Evolutionary conservation across 2,888 invertebrate genomes (phyloP).

Genomic region (Anaspis maculata): DNA sequence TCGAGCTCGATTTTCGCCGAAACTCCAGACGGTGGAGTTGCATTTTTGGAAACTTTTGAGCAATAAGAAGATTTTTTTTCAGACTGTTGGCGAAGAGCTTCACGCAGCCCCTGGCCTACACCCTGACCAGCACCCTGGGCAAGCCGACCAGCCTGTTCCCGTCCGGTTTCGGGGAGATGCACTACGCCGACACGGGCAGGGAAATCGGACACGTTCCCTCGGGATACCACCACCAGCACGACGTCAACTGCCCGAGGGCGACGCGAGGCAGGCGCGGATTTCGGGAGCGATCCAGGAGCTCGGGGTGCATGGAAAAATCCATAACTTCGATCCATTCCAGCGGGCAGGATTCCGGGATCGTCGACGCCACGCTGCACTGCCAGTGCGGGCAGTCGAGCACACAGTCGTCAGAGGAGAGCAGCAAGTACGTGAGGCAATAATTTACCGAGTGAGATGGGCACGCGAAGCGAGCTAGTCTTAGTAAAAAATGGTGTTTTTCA

Average conservation of each 20-base stretch:
- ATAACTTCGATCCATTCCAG: constrained; percentile 75
- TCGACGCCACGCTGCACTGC: constrained; percentile 45
- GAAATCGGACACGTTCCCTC: constrained; percentile 25
- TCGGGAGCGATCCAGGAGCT: constrained; percentile 34
- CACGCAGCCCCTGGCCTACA: constrained; percentile 33
- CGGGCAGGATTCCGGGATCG: constrained; percentile 75
- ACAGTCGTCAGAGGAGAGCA: constrained; percentile 61
- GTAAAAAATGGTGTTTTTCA: too few species aligned
- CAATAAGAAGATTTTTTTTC: too few species aligned
- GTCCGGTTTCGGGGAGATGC: constrained; percentile 39
- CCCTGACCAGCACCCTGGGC: constrained; percentile 33
- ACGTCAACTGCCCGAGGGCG: constrained; percentile 29
- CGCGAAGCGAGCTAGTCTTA: too few species aligned
- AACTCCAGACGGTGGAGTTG: too few species aligned
- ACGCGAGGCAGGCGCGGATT: constrained; percentile 18
- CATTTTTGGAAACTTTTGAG: too few species aligned
- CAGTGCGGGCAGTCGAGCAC: constrained; percentile 59
- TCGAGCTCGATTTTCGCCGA: too few species aligned
- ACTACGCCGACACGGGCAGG: constrained; percentile 37
- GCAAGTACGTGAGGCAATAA: constrained; percentile 51
- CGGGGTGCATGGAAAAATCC: constrained; percentile 56
- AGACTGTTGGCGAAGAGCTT: constrained; percentile 33
- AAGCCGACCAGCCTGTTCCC: constrained; percentile 41
- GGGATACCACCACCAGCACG: constrained; percentile 29
- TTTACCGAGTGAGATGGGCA: too few species aligned